A percentile compares a stretch with the other conserved stretches of the same genome.
phyloP scores from a whole-genome alignment of 2,797 vertebrate species.

The Helarctos malayanus region DNA sequence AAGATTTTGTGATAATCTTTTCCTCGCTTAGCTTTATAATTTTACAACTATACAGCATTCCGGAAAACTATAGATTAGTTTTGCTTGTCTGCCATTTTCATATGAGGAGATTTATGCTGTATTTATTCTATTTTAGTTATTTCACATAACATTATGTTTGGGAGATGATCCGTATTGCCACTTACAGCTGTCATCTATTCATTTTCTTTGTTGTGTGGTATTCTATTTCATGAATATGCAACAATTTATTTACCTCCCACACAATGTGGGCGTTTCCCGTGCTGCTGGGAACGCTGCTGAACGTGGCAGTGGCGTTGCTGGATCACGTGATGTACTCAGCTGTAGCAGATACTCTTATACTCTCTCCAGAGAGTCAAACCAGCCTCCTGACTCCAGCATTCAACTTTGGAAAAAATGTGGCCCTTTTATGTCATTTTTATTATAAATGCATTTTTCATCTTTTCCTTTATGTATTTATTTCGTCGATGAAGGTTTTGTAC shows the following conservation, averaged over 20 bases:
- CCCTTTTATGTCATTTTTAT: not conserved
- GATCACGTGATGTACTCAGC: not conserved
- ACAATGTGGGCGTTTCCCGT: not conserved
- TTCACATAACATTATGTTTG: not conserved
- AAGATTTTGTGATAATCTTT: not conserved
- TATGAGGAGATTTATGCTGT: not conserved
- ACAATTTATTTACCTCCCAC: not conserved
- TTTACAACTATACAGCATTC: not conserved
- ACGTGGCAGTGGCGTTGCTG: not conserved
- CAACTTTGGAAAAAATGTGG: not conserved
- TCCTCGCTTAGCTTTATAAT: not conserved
- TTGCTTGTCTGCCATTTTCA: not conserved
- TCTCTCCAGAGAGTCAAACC: not conserved
- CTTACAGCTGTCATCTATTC: not conserved
- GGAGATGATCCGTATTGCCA: not conserved
- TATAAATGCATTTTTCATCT: constrained; percentile 11
- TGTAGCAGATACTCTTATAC: not conserved
- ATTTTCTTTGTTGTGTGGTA: not conserved
- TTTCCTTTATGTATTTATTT: not conserved
- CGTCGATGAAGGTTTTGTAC: not conserved
- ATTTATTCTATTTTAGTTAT: constrained; percentile 37
- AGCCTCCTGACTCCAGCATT: not conserved
- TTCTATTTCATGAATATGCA: not conserved
- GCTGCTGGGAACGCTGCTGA: not conserved
- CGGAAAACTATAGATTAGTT: not conserved